Evolutionary conservation across 64 coral and sea anemone species (phyloP).

Genomic region (Catalaphyllia jardinei): DNA sequence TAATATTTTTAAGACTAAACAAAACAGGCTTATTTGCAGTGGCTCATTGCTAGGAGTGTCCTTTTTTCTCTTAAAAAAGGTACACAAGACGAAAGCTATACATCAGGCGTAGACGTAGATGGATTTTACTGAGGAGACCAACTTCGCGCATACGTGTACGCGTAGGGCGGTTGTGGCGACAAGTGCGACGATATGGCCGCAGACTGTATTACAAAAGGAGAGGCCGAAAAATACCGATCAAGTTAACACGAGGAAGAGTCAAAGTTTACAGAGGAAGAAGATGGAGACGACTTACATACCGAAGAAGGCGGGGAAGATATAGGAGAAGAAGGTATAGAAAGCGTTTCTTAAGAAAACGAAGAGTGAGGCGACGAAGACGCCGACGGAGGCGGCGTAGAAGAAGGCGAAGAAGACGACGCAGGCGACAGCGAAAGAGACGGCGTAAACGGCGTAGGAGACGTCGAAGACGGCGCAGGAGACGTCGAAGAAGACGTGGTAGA

Average conservation of each 20-base stretch:
- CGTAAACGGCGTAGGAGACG: neutral
- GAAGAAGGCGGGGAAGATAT: neutral
- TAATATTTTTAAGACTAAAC: too few relatives aligned
- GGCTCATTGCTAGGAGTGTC: neutral
- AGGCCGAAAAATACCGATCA: neutral
- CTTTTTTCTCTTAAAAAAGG: neutral
- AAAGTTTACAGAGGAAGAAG: neutral
- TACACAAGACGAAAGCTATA: neutral
- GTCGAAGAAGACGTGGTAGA: slow-evolving; percentile 2
- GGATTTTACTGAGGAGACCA: neutral
- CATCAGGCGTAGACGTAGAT: neutral
- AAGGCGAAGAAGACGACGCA: neutral
- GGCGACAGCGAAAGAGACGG: neutral
- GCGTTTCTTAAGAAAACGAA: neutral
- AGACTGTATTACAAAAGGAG: neutral
- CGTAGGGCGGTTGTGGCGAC: neutral
- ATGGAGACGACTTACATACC: neutral
- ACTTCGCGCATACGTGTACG: neutral
- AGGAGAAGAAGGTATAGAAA: neutral
- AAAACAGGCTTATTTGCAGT: neutral
- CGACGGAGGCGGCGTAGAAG: slow-evolving; percentile 2
- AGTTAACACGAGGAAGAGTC: neutral
- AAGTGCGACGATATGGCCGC: neutral
- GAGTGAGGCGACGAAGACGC: neutral
- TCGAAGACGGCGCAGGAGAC: neutral